Base-by-base conservation (phyloP, 2,797 vertebrate genomes). In the Xenops minutus region DNA sequence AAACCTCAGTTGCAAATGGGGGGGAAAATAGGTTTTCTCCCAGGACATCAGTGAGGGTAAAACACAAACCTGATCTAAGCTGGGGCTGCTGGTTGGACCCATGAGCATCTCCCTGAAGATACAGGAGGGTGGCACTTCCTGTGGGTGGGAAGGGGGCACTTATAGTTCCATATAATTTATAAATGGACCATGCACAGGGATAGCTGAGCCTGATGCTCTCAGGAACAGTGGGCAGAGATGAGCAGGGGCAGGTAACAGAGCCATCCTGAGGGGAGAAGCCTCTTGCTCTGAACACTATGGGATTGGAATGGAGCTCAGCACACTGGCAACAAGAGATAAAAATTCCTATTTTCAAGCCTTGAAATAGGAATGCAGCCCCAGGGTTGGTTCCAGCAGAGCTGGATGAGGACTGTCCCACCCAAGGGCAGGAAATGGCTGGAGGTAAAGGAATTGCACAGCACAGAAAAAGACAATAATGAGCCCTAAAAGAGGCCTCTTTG, bases 191-290 rank as follows among this genome's bases (percentile, higher is more conserved):
- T 3, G 18, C 12, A 3, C 5, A 34, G 36, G 48, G 55, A 20
- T 52, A 58, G 20, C 18, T 1, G 2, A 27, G n/a, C 30, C 43
- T 41, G 66, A 12, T 21, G 67, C 44, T 67, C 26, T 34, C 76
- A 22, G 0, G 2, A 30, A 6, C 3, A 7, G 48, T 0, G 1
- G n/a, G 7, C 27, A 55, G 37, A 27, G 14, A 5, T 14, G 22
- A 46, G 64, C 66, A 74, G 55, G 59, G 37, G 20, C 10, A 62
- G 49, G 43, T 9, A 39, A 52, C 15, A 49, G 10, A 27, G 17
- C 12, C 13, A 24, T 19, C 23, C 34, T 0, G 0, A 44, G 55
- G 51, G 8, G 26, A 58, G 63, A 46, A 71, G 18, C 36, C 44
- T 20, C 52, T 29, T 27, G 27, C 18, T 76, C 30, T 32, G 62